A percentile compares a stretch with the other conserved stretches of the same genome.
These are phyloP conservation scores for Psophia crepitans DNA, from an alignment of 2,113 vertebrate genomes.

Conservation along the genomic window DNA sequence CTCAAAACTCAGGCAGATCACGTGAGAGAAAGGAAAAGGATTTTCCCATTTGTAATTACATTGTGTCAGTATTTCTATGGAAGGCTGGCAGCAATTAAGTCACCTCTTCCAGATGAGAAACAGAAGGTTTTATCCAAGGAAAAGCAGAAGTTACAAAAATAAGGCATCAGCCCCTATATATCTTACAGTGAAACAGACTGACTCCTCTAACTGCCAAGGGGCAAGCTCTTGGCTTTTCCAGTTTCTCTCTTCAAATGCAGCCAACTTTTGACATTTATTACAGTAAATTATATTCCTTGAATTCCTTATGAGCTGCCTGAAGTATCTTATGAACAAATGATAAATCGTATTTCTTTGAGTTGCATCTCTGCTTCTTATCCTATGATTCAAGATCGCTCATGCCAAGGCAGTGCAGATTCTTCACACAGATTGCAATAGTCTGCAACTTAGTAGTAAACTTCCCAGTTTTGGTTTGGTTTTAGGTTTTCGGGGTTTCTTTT, in stretches of 20 bases:
- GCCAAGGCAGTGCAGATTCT: neutral
- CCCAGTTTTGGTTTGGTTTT: neutral
- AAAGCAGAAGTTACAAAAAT: neutral
- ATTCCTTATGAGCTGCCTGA: slow-evolving; percentile 66
- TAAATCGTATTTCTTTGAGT: slow-evolving; percentile 51
- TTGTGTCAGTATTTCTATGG: neutral
- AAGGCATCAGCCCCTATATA: slow-evolving; percentile 4
- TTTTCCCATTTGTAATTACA: neutral
- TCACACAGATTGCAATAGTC: neutral
- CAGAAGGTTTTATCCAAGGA: neutral
- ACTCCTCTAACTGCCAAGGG: neutral
- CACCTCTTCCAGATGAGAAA: neutral
- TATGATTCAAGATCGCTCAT: neutral
- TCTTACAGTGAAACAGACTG: neutral
- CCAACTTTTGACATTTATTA: slow-evolving; percentile 61
- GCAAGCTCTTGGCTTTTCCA: slow-evolving; percentile 2
- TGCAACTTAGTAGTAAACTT: neutral
- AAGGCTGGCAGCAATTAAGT: neutral
- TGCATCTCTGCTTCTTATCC: slow-evolving; percentile 30
- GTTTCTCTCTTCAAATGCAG: slow-evolving; percentile 40
- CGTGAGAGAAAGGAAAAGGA: neutral
- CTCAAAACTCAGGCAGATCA: neutral
- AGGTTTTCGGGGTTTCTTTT: too few relatives aligned
- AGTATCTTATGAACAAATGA: slow-evolving; percentile 44
- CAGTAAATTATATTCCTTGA: slow-evolving; percentile 58